Evolutionary conservation across 2,797 vertebrate species (phyloP).

Genomic region (Microhierax caerulescens): DNA sequence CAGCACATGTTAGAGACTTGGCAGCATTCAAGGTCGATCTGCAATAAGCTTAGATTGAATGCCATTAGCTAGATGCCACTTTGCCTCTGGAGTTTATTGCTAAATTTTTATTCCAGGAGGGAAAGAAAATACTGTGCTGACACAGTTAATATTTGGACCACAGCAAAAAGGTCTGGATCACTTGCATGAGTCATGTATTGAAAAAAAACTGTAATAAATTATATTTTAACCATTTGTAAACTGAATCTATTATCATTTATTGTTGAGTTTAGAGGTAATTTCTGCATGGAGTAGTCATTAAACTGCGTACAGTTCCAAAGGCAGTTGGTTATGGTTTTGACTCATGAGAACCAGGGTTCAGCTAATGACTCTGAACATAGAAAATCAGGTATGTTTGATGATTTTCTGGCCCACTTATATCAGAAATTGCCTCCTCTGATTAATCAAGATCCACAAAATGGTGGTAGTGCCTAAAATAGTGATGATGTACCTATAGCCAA

Average conservation of each 20-base stretch:
- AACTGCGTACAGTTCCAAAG: neutral
- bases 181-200: neutral
- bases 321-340: neutral
- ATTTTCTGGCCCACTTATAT: neutral
- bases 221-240: neutral
- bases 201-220: neutral
- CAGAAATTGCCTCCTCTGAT: neutral
- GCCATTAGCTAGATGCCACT: constrained; percentile 53
- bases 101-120: constrained; percentile 39
- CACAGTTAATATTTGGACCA: constrained; percentile 20
- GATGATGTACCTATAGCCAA: neutral
- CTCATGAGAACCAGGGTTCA: neutral
- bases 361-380: neutral
- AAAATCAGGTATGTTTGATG: neutral
- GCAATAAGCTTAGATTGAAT: constrained; percentile 55
- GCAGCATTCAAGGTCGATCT: constrained; percentile 70
- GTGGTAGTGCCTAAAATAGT: neutral
- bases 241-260: neutral
- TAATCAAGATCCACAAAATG: neutral
- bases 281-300: neutral
- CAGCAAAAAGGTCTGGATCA: neutral
- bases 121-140: neutral
- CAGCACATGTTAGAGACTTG: constrained; percentile 56
- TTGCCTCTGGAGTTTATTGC: constrained; percentile 59
- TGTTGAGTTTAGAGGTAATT: neutral